Evolutionary conservation across 2,113 vertebrate genomes (phyloP).

Genomic region (Gymnogyps californianus): DNA sequence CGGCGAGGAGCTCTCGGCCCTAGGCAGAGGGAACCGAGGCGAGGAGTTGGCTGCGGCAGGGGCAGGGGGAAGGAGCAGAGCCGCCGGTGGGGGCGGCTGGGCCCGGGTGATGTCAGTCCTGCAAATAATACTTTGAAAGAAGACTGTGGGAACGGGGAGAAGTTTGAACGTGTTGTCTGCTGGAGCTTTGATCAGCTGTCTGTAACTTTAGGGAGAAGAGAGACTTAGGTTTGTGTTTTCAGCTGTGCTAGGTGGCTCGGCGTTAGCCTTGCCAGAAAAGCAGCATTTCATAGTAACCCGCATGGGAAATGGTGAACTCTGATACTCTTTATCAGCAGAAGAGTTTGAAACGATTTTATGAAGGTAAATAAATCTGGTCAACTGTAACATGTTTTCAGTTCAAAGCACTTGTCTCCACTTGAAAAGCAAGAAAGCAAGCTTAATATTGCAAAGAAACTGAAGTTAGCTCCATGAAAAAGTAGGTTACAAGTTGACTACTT

Average conservation of each 20-base stretch:
- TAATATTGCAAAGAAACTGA: neutral
- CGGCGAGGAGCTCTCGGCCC: neutral
- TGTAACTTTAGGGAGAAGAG: neutral
- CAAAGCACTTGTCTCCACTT: neutral
- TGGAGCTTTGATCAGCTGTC: constrained; percentile 5
- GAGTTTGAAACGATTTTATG: neutral
- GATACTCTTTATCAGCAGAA: neutral
- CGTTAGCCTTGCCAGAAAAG: neutral
- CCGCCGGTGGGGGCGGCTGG: neutral
- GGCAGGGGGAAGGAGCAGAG: neutral
- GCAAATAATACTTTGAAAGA: neutral
- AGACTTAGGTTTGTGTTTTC: neutral
- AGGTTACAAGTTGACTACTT: neutral
- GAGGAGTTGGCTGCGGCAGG: neutral
- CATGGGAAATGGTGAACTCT: neutral
- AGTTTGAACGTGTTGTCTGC: neutral
- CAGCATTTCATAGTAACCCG: neutral
- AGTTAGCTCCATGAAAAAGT: neutral
- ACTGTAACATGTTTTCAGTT: neutral
- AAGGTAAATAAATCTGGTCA: neutral
- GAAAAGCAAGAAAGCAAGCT: neutral
- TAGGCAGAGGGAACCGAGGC: neutral
- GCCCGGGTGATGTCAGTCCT: neutral
- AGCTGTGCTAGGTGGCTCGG: neutral
- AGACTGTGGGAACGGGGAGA: constrained; percentile 23